Conservation (phyloP, 2,888 invertebrate genomes). For the Pseudoips prasinana region DNA sequence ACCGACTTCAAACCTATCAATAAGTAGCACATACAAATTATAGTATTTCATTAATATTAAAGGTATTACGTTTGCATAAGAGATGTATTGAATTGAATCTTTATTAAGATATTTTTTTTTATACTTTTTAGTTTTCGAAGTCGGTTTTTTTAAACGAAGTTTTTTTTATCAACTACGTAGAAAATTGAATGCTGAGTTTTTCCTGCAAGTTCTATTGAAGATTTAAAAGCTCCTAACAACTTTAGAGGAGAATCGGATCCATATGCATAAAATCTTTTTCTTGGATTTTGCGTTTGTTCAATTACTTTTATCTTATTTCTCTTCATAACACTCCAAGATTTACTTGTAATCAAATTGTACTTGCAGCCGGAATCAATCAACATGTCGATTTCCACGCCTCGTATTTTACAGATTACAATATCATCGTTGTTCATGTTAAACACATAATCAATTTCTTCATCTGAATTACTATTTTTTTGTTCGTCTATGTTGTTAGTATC, state of each 20-base stretch:
- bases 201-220: constrained; percentile 3
- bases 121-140: too few relatives aligned
- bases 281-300: constrained; percentile 9
- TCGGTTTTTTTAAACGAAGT: too few relatives aligned
- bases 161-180: constrained; percentile 23
- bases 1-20: too few relatives aligned
- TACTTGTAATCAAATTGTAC: constrained; percentile 21
- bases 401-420: constrained; percentile 11
- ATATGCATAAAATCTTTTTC: constrained; percentile 21
- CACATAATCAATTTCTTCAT: constrained; percentile 12
- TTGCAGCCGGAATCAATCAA: constrained; percentile 29
- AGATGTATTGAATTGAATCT: too few relatives aligned
- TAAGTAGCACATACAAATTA: too few relatives aligned
- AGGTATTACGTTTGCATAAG: too few relatives aligned
- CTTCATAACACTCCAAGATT: constrained; percentile 22
- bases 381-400: constrained; percentile 18
- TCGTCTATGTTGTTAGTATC: neutral
- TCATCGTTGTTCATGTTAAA: constrained; percentile 19
- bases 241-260: constrained; percentile 19
- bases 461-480: neutral
- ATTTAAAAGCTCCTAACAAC: constrained; percentile 19
- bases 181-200: constrained; percentile 8
- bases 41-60: too few relatives aligned
- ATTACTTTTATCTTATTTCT: constrained; percentile 3
- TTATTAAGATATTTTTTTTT: too few relatives aligned